Evolutionary conservation across 2,888 invertebrate genomes (phyloP), one percentile per base, ranked within the genome.

Genomic region (Galeopsomyia nigrocyanea): DNA sequence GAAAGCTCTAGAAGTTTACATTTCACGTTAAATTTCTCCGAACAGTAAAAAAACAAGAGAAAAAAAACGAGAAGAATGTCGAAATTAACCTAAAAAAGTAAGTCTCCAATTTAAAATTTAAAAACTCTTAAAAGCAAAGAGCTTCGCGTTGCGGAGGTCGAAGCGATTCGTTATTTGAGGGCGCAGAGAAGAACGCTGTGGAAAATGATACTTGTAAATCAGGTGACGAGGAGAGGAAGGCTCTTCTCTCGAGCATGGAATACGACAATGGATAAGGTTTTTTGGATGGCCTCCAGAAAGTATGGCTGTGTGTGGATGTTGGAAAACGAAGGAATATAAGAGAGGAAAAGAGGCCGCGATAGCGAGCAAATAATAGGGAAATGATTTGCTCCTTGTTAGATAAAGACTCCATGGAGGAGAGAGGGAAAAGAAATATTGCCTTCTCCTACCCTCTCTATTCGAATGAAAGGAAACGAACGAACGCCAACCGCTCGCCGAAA

Each of bases 351-450:
- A 79, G 78, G 74, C 79, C 74, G 81, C 82, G 85, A 85, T 85
- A 85, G 84, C 84, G 83, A 84, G 84, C 83, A 85, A 86, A 86
- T 86, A 86, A 86, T 86, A 86, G 86, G 85, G 86, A 86, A 86
- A 86, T 86, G 85, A 86, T 86, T 86, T 85, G 85, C 85, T 86
- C 84, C 85, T 85, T 85, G 86, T 85, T 85, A 85, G 85, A 86
- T 86, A 86, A 86, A 86, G 85, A 81, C 82, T 80, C 77, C 74
- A 77, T 78, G 50, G 80, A 81, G 82, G 81, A n/a, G 82, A 80
- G 82, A 79, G 77, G 2, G 83, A 82, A 86, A 86, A 86, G 85
- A 86, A 86, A 85, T 86, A 86, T 86, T 83, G 83, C 83, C 79
- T 10, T 39, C 39, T 1, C 13, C 39, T 39, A 10, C 13, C 31